These are phyloP conservation scores for Aporophyla lueneburgensis DNA, from an alignment of 2,888 invertebrate genomes.

Conservation along the genomic window DNA sequence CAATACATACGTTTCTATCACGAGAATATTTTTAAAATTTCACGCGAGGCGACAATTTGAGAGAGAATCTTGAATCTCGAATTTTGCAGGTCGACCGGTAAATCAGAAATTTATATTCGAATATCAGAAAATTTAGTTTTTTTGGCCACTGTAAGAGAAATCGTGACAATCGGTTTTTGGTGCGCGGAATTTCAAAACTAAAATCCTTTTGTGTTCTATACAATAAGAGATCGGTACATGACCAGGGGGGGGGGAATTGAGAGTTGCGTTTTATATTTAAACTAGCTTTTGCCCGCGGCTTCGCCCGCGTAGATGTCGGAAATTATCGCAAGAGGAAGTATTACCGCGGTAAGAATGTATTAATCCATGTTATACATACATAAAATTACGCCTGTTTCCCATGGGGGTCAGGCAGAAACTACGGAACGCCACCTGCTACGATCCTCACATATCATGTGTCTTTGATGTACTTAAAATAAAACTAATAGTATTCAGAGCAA, in stretches of 20 bases:
- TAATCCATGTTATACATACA: no score
- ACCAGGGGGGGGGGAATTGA: constrained; percentile 11
- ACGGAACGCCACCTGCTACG: no score
- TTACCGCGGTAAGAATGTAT: no score
- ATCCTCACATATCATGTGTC: no score
- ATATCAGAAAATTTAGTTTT: constrained; percentile 72
- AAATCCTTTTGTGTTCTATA: constrained; percentile 50
- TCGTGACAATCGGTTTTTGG: constrained; percentile 62
- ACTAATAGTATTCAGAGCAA: no score
- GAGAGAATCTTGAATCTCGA: constrained; percentile 66
- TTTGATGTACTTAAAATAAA: no score
- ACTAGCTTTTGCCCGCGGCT: no score
- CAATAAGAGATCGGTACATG: constrained; percentile 36
- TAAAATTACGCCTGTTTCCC: no score
- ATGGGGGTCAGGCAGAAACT: no score
- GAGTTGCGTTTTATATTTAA: neutral
- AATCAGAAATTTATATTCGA: constrained; percentile 80
- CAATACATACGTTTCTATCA: constrained; percentile 71
- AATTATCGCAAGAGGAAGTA: no score
- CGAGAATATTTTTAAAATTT: constrained; percentile 78
- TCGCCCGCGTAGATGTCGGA: no score
- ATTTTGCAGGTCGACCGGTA: constrained; percentile 75
- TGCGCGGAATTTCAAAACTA: constrained; percentile 56
- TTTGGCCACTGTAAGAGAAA: constrained; percentile 44
- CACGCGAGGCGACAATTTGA: constrained; percentile 64